These are phyloP conservation scores for Leptinotarsa haldemani DNA, from an alignment of 2,888 invertebrate species.

Conservation along the genomic window DNA sequence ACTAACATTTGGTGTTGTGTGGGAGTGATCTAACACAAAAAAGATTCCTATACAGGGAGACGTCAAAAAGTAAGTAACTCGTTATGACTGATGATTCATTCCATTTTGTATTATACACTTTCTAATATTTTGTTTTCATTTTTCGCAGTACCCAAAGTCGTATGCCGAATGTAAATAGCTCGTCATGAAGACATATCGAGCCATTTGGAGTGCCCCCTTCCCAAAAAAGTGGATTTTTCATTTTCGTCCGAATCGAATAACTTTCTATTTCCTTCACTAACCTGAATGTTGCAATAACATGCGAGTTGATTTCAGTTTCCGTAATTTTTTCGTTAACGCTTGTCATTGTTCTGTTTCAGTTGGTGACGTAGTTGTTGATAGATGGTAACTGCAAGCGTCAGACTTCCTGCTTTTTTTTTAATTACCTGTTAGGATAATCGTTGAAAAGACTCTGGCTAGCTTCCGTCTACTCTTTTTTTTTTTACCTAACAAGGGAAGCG, in stretches of 20 bases:
- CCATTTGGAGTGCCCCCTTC: slow-evolving; percentile 48
- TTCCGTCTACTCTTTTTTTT: slow-evolving; percentile 51
- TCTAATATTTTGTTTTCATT: slow-evolving; percentile 44
- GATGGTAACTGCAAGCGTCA: slow-evolving; percentile 69
- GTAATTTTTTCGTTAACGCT: slow-evolving; percentile 29
- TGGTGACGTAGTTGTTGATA: slow-evolving; percentile 78
- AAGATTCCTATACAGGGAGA: slow-evolving; percentile 10
- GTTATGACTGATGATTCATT: slow-evolving; percentile 8
- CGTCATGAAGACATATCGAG: slow-evolving; percentile 49
- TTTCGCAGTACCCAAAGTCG: slow-evolving; percentile 55
- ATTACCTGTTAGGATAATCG: slow-evolving; percentile 49
- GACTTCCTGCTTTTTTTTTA: slow-evolving; percentile 53
- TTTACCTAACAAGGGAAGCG: slow-evolving; percentile 46
- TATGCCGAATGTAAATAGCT: slow-evolving; percentile 56
- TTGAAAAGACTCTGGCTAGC: slow-evolving; percentile 56
- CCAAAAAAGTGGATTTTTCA: slow-evolving; percentile 37
- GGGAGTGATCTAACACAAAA: slow-evolving; percentile 26
- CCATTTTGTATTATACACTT: slow-evolving; percentile 22
- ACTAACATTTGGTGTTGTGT: slow-evolving; percentile 40
- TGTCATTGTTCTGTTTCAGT: slow-evolving; percentile 69
- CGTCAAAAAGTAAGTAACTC: slow-evolving; percentile 39
- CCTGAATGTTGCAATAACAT: slow-evolving; percentile 18
- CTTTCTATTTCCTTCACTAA: slow-evolving; percentile 3
- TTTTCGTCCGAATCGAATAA: slow-evolving; percentile 1
- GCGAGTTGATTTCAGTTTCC: slow-evolving; percentile 7